Evolutionary conservation across 2,797 vertebrate species (phyloP), one percentile per base, ranked within the genome.

Genomic region (Eidolon dupreanum): DNA sequence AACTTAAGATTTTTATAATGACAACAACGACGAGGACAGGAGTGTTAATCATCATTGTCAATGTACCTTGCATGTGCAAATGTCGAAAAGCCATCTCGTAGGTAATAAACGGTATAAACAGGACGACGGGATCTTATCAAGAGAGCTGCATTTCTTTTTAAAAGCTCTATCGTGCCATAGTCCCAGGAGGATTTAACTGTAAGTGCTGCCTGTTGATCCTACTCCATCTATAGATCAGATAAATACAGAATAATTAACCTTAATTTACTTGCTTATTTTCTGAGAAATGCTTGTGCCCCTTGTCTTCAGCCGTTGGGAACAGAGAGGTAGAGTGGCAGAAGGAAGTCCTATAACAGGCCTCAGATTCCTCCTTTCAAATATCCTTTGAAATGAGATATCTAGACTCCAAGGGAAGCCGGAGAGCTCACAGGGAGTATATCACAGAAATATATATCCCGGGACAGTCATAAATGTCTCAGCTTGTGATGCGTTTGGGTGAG

Each of bases 381-480:
- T 63, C 49, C 71, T 96, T 75, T 38, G 82, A 65, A 77, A 53
- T 65, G 77, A 90, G 90, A 73, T 49, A 78, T 95, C 73, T 75
- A n/a, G 94, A 88, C 57, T 90, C 87, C 46, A 17, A 79, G 81
- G 92, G 68, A 82, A 82, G 88, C 66, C 51, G 1, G 43, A n/a
- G 70, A 74, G 83, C 87, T 92, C 61, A 24, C 2, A 0, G 59
- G 92, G 87, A 83, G 77, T 88, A 81, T 26, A 93, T 97, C 95
- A 92, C 24, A 5, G 46, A 90, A 95, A 94, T 95, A 75, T 75
- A 94, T 77, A 87, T 55, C 93, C 77, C 0, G 38, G 92, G 88
- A 92, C n/a, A 46, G 57, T 90, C 96, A n/a, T 96, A 96, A 96
- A 96, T 53, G 91, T 92, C 96, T 95, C 81, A 1, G 94, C 94